Conservation (phyloP, 2,113 vertebrate genomes). For the Peromyscus polionotus region DNA sequence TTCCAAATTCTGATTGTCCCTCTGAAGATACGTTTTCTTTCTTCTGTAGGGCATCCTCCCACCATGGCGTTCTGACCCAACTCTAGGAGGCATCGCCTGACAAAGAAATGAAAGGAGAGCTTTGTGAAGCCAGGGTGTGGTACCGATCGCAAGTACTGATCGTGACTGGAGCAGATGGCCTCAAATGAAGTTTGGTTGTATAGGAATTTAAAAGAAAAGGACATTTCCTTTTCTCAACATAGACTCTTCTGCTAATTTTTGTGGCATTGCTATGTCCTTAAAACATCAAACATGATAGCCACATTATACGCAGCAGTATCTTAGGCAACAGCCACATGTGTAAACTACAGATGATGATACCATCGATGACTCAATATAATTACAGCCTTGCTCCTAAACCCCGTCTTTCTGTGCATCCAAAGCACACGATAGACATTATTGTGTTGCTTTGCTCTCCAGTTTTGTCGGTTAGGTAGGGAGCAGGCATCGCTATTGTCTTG, state of each 20-base stretch:
- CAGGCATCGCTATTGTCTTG: background rate
- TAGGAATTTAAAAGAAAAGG: constrained; percentile 40
- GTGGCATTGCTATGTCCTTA: background rate
- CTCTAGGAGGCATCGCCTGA: background rate
- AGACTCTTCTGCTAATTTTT: constrained; percentile 40
- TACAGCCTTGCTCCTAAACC: background rate
- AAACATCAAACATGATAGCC: background rate
- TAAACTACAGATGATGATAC: constrained; percentile 34
- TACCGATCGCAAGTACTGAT: background rate
- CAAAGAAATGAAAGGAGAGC: background rate
- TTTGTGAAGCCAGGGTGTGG: background rate
- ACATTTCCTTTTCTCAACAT: constrained; percentile 11
- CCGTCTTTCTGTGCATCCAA: constrained; percentile 25
- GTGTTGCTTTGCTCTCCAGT: constrained; percentile 2
- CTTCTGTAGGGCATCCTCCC: background rate
- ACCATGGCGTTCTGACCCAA: background rate
- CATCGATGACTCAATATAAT: constrained; percentile 25
- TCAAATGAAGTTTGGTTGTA: background rate
- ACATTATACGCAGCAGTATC: constrained; percentile 32
- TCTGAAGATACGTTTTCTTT: background rate
- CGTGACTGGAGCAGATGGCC: background rate
- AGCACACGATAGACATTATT: background rate
- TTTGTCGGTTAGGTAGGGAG: background rate
- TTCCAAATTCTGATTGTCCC: background rate
- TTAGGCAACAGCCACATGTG: background rate